Base-by-base conservation (phyloP, 1,140 invertebrate species). In the Pemphigus obesinymphae region DNA sequence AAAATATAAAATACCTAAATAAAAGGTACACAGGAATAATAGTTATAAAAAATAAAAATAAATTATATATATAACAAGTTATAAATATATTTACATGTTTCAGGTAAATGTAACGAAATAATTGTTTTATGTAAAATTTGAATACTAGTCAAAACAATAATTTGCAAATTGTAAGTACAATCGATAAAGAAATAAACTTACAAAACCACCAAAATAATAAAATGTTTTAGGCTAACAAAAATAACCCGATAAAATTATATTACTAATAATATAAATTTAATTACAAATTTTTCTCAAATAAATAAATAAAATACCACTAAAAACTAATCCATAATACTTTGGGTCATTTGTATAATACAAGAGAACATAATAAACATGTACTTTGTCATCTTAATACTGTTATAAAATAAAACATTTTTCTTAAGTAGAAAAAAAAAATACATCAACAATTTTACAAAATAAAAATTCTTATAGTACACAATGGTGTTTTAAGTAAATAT, bases 301-400 rank as follows among this genome's bases (percentile, higher is more conserved):
- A 45, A 73, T 45, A 73, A 80, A 80, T 80, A 80, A 80, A 63
- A 80, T 80, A 80, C 23, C 34, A 80, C 63, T 80, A 63, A 80
- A 34, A 80, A 80, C 76, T 80, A 80, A 63, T 45, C 55, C 76
- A 80, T 80, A 80, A 80, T 80, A 80, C 76, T 80, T 80, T 80
- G 76, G 76, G 76, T 80, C 55, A 58, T 80, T 80, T 61, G 55
- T 80, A 63, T 80, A 61, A 80, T 80, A 80, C 76, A 80, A 76
- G 50, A 76, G n/a, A 76, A 11, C 26, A 80, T 43, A 80, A 61
- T 61, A 63, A 80, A 80, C 26, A 45, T 63, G 17, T 73, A 73
- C 63, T 80, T 80, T 80, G 53, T 80, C 53, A 78, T 63, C 34
- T 80, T 80, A 80, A 80, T 80, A 80, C 76, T 80, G 76, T 80